phyloP scores from a whole-genome alignment of 2,113 vertebrate species.

The Rhynchomys soricoides region DNA sequence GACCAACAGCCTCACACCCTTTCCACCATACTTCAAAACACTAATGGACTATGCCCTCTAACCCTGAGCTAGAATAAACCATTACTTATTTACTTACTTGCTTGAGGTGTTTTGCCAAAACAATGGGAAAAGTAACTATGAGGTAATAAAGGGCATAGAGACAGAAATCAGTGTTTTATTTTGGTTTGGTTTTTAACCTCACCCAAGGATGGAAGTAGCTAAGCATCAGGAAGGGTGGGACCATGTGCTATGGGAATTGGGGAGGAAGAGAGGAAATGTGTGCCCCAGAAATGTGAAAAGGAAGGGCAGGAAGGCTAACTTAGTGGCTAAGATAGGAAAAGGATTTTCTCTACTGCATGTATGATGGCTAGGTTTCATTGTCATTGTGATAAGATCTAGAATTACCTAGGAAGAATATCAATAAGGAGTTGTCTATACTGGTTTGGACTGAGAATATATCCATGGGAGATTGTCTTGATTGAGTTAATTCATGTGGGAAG shows the following conservation, averaged over 20 bases:
- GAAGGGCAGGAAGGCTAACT: neutral
- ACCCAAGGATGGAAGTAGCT: neutral
- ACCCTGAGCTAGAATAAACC: neutral
- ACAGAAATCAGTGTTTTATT: neutral
- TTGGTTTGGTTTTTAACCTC: too few species aligned
- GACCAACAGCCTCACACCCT: neutral
- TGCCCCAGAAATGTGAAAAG: neutral
- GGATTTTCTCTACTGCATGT: neutral
- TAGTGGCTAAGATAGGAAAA: neutral
- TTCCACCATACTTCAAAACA: neutral
- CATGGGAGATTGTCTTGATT: neutral
- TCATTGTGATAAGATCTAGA: neutral
- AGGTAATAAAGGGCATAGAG: neutral
- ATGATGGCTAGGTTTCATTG: too few species aligned
- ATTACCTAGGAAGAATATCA: neutral
- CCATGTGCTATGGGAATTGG: too few species aligned
- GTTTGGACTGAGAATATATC: neutral
- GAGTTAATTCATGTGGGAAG: neutral
- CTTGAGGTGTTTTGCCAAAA: neutral
- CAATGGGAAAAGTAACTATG: neutral
- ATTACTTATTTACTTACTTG: too few species aligned
- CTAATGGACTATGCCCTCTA: too few species aligned
- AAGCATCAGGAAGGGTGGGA: neutral
- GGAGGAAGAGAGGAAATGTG: neutral
- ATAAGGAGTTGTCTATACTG: neutral